A percentile compares a stretch with the other conserved stretches of the same genome.
Evolutionary conservation across 2,113 vertebrate species (phyloP).

Genomic region (Mesitornis unicolor): DNA sequence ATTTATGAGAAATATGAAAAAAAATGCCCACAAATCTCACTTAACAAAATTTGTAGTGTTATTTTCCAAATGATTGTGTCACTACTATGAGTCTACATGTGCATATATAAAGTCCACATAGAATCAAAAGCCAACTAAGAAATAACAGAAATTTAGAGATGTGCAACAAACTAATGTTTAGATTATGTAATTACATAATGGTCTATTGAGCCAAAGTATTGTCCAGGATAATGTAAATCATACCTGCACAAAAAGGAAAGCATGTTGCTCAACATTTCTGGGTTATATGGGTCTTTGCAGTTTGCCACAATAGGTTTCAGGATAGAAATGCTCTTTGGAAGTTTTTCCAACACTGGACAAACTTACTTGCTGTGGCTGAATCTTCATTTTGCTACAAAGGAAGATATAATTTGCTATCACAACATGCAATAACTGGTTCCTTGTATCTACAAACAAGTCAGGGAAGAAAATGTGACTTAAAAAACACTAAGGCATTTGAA

Average conservation of each 20-base stretch:
- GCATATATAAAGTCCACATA: neutral
- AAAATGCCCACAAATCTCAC: neutral
- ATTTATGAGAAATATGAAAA: neutral
- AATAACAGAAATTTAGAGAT: neutral
- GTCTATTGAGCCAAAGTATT: neutral
- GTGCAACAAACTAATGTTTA: neutral
- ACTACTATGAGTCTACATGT: neutral
- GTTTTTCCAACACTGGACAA: neutral
- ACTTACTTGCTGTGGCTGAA: neutral
- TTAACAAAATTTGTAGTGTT: neutral
- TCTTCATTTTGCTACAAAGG: neutral
- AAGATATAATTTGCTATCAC: neutral
- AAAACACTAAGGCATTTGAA: neutral
- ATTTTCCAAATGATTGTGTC: neutral
- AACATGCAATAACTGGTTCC: neutral
- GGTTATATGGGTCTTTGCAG: neutral
- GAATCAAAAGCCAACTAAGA: neutral
- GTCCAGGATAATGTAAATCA: neutral
- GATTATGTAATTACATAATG: neutral
- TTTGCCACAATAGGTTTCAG: neutral
- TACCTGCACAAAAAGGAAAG: neutral
- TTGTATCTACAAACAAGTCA: neutral
- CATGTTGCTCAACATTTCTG: fast-evolving
- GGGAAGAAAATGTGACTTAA: neutral
- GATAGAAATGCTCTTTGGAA: neutral